Base-by-base conservation (phyloP, 1,140 invertebrate species). In the Lucilia cuprina region DNA sequence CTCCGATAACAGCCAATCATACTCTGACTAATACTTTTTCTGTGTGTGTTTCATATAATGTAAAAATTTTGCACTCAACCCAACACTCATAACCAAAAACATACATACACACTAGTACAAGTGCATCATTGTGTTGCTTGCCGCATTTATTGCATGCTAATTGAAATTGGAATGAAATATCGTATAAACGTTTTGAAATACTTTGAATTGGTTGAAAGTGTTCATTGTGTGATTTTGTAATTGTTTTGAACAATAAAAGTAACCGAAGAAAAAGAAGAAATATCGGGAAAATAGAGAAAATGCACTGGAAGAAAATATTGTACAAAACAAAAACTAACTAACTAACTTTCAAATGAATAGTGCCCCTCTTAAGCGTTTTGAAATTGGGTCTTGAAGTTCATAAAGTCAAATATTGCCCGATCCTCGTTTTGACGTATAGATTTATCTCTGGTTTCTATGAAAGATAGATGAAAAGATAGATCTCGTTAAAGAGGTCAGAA, bases 131-230 rank as follows among this genome's bases (percentile, higher is more conserved):
- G 41, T 80, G 77, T 25, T 80, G 77, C 41, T 21, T 80, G 77
- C 77, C 77, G 41, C 77, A 80, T 49, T 49, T 80, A 49, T 80
- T 80, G 77, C 77, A 80, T 80, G 77, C 77, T 80, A 80, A 80
- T 80, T 80, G 77, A 80, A 80, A 80, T 30, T n/a, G 35, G 74
- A 70, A 70, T 17, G 55, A 70, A 70, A 70, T 70, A 70, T 70
- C 19, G 19, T 70, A 70, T 9, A 70, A 70, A 70, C 19, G 65
- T 70, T 70, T 70, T 21, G n/a, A 70, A 60, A 70, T 70, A 19
- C 2, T 70, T 70, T 21, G 65, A 70, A 70, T 70, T 70, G 65
- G 65, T 70, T 70, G 65, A 21, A 70, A 70, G 65, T 70, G 65
- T 70, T 70, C 65, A 21, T 21, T 21, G 3, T 21, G n/a, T 17